Evolutionary conservation across 2,888 invertebrate genomes (phyloP), one percentile per base, ranked within the genome.

Genomic region (Tenodera sinensis): DNA sequence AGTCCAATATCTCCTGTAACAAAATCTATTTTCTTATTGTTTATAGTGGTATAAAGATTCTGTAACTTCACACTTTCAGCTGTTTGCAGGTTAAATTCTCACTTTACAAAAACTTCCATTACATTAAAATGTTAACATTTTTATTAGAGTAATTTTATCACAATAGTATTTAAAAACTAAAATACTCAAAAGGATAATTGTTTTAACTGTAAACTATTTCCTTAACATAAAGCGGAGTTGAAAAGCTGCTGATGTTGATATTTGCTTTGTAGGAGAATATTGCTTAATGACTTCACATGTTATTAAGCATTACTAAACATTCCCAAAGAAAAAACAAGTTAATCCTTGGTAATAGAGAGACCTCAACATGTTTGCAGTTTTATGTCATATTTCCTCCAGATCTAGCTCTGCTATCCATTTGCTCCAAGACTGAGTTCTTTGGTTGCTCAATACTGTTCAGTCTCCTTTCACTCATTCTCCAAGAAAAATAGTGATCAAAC

Each of bases 371-470:
- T 71, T 71, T 20, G 54, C 54, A 71, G 25, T 71, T 20, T 71
- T 71, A 25, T 71, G 54, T 71, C 15, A 20, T 71, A 71, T 71
- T 71, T 71, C 20, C 27, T 28, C 71, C 54, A 85, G 85, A n/a
- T 71, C 9, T 34, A 84, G 84, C 6, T 84, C 34, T 84, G 84
- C 84, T 30, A 84, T 20, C 85, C 54, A 42, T 85, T 85, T 28
- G 85, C 54, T 85, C 54, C 85, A 85, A 85, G 85, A 85, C 85
- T 85, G 85, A 85, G 85, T 85, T 85, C 85, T 85, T 85, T 54
- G 54, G 85, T 85, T 85, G 85, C 85, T 85, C 85, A 85, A 85
- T 85, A 85, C 71, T 54, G 15, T 71, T 71, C 54, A 71, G 54
- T 71, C 54, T 71, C 54, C 54, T 71, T 71, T 71, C 54, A 71